Percentiles rank a stretch among this genome's conserved stretches.
Evolutionary conservation across 2,797 vertebrate genomes (phyloP).

Genomic region (Clarias laeviceps): DNA sequence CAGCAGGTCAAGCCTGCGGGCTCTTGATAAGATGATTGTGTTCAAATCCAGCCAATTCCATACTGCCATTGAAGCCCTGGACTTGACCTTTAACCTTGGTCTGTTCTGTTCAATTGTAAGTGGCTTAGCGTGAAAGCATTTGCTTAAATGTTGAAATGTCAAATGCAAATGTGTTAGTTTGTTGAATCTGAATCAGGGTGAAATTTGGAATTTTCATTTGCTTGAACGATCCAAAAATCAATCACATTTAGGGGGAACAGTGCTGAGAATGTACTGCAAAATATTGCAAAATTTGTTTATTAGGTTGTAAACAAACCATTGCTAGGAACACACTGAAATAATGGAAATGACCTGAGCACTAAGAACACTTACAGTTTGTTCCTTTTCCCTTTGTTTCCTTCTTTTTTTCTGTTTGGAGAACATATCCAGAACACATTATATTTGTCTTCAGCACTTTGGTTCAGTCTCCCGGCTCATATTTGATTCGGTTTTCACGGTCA

Average conservation of each 20-base stretch:
- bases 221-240: not conserved
- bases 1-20: not conserved
- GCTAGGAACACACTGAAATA: not conserved
- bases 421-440: not conserved
- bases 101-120: not conserved
- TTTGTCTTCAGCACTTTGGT: not conserved
- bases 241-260: not conserved
- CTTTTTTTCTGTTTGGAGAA: not conserved
- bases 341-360: not conserved
- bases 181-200: not conserved
- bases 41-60: not conserved
- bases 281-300: not conserved
- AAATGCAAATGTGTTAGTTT: not conserved
- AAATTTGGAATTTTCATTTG: not conserved
- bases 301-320: not conserved
- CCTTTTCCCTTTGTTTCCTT: not conserved
- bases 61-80: not conserved
- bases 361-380: not conserved
- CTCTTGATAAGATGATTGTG: conserved; percentile 15
- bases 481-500: not conserved
- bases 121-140: not conserved
- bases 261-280: not conserved
- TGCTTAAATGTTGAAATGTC: not conserved
- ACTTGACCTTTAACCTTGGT: not conserved
- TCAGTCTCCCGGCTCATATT: not conserved